A percentile compares a stretch with the other conserved stretches of the same genome.
These are phyloP conservation scores for Pseudococcus longispinus DNA, from an alignment of 2,888 invertebrate species.

Conservation along the genomic window DNA sequence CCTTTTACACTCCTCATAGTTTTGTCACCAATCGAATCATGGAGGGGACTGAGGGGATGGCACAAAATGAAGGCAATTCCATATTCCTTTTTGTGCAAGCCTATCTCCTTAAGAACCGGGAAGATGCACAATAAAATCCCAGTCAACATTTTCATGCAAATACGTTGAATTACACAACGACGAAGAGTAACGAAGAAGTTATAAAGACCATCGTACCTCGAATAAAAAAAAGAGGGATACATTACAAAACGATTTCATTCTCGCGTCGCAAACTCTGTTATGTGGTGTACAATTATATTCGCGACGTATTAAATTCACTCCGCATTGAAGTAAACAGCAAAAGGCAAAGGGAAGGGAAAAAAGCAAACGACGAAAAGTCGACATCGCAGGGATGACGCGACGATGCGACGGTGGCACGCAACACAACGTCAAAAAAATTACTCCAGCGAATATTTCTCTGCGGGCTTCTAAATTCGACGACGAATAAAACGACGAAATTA, in stretches of 20 bases:
- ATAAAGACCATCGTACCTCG: neutral
- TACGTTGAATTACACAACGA: neutral
- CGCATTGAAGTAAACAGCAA: too few relatives aligned
- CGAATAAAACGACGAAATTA: neutral
- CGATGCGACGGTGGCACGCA: neutral
- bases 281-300: neutral
- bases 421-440: neutral
- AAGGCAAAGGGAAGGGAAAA: too few relatives aligned
- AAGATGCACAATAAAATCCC: too few relatives aligned
- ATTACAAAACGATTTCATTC: neutral
- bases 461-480: constrained; percentile 4
- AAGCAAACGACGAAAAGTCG: neutral
- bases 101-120: too few relatives aligned
- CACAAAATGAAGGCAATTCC: too few relatives aligned
- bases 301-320: neutral
- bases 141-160: too few relatives aligned
- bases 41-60: too few relatives aligned
- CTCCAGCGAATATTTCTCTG: neutral
- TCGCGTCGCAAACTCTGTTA: neutral
- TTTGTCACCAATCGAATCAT: too few relatives aligned
- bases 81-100: too few relatives aligned
- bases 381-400: neutral
- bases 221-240: neutral
- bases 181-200: neutral
- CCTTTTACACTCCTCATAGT: too few relatives aligned